These are phyloP conservation scores for Tangara arthus DNA, from an alignment of 2,797 vertebrate genomes.

Conservation along the genomic window DNA sequence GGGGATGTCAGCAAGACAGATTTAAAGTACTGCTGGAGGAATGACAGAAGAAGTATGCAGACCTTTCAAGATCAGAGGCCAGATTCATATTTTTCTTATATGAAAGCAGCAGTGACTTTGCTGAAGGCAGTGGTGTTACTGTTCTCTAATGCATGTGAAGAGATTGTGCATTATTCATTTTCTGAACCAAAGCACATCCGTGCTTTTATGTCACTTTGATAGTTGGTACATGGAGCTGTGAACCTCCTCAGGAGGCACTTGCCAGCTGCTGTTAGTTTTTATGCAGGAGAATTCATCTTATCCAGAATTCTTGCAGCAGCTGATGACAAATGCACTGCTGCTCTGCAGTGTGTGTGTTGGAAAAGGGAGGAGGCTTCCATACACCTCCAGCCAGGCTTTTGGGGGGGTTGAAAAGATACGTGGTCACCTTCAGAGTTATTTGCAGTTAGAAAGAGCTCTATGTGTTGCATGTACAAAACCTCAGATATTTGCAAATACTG, in stretches of 20 bases:
- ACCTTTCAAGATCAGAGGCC: background rate
- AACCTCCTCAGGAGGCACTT: background rate
- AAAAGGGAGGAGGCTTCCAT: background rate
- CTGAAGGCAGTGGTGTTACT: background rate
- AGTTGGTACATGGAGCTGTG: background rate
- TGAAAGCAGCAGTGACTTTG: background rate
- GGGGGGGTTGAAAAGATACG: background rate
- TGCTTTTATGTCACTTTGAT: background rate
- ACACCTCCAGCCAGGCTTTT: background rate
- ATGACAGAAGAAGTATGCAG: background rate
- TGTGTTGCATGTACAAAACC: background rate
- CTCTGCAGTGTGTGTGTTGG: background rate
- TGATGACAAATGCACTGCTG: background rate
- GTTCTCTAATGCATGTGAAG: background rate
- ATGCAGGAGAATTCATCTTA: background rate
- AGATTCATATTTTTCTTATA: background rate
- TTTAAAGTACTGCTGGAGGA: background rate
- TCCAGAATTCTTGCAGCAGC: background rate
- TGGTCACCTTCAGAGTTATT: background rate
- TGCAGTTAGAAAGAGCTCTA: background rate
- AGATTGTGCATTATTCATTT: background rate
- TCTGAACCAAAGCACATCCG: background rate
- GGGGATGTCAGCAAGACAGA: background rate
- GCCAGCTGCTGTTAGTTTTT: background rate
- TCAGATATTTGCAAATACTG: background rate